Base-by-base conservation (phyloP, 2,888 invertebrate species). In the Arge pagana region DNA sequence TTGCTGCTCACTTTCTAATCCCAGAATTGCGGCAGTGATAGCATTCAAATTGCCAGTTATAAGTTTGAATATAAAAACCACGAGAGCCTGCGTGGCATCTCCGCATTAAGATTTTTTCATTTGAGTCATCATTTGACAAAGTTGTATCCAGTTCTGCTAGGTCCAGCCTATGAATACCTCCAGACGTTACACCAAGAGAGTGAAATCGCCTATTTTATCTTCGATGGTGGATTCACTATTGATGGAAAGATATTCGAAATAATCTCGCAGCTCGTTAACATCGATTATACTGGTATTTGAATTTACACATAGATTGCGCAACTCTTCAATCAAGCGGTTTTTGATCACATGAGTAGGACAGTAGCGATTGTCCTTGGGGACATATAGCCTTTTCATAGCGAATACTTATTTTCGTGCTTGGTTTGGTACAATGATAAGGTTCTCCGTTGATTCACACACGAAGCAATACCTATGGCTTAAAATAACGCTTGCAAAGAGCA, bases 1-100 rank as follows among this genome's bases (percentile, higher is more conserved):
- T 8, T 11, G 11, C 31, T 30, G 39, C 21, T 50, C 28, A 28
- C 31, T 6, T 26, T 39, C 15, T n/a, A 50, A 19, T 7, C 23
- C 40, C 13, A 50, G 40, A 26, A 50, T 18, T 7, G 31, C 26
- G 8, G 24, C 13, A 21, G 21, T 40, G n/a, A 50, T n/a, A 40
- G 21, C 40, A 15, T 50, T 18, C 4, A 40, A 50, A 28, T 13
- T 40, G 13, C 50, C 40, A 40, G 50, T 50, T 19, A 39, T 13
- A 11, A 50, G 19, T 30, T 50, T 50, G 18, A 50, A 28, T 6
- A 40, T 18, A 50, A 39, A 50, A 16, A 50, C 21, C 28, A 26
- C 11, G 11, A 50, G 4, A 16, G 50, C 50, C 40, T 50, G 50
- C 15, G 21, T 11, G 7, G 31, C 16, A 8, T 21, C 21, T 6